These are phyloP conservation scores for Macrosteles quadrilineatus DNA, from an alignment of 1,140 invertebrate species.

Conservation along the genomic window DNA sequence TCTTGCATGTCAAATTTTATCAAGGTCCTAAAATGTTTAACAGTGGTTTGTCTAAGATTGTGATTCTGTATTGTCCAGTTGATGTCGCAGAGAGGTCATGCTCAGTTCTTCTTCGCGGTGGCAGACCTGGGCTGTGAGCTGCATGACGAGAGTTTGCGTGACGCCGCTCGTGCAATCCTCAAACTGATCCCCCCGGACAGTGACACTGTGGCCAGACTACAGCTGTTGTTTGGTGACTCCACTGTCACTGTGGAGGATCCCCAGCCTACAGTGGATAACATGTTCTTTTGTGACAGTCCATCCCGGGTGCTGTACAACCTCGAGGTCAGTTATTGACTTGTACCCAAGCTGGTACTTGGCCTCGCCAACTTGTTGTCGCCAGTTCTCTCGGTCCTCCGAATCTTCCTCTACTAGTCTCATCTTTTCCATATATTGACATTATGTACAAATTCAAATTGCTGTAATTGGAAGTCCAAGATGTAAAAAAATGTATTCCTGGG, in stretches of 20 bases:
- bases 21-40: too few relatives aligned
- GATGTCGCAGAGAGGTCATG: conserved; percentile 74
- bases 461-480: too few relatives aligned
- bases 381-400: too few relatives aligned
- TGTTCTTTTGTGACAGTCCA: conserved; percentile 73
- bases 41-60: too few relatives aligned
- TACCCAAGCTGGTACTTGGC: too few relatives aligned
- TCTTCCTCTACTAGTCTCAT: too few relatives aligned
- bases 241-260: not conserved
- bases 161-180: conserved; percentile 83
- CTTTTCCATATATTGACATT: too few relatives aligned
- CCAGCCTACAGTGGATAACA: conserved; percentile 61
- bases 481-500: too few relatives aligned
- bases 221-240: conserved; percentile 51
- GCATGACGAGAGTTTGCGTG: conserved; percentile 75
- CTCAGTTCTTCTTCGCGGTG: conserved; percentile 88
- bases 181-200: conserved; percentile 87
- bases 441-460: too few relatives aligned
- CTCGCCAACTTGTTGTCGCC: too few relatives aligned
- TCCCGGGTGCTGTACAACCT: conserved; percentile 78
- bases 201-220: conserved; percentile 67
- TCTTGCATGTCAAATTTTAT: too few relatives aligned
- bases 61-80: conserved; percentile 59
- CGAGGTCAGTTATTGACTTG: conserved; percentile 58
- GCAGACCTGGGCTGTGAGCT: conserved; percentile 85